phyloP scores from a whole-genome alignment of 2,888 invertebrate species.

The Leucania comma region DNA sequence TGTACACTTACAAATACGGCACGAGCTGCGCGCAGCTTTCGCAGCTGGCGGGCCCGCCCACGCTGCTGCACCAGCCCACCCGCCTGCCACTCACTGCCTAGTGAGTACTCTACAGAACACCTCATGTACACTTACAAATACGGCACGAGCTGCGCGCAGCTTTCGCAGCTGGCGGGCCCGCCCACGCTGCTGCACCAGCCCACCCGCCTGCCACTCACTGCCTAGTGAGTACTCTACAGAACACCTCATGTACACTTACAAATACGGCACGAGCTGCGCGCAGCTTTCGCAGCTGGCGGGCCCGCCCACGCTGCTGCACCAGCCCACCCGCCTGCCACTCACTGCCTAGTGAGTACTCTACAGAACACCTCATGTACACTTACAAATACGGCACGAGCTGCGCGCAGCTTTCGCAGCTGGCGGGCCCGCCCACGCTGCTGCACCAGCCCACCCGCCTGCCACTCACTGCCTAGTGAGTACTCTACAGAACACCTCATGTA shows the following conservation, averaged over 20 bases:
- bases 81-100: slow-evolving; percentile 59
- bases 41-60: slow-evolving; percentile 85
- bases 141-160: slow-evolving; percentile 93
- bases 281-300: slow-evolving; percentile 92
- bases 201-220: slow-evolving; percentile 42
- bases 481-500: slow-evolving; percentile 90
- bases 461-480: slow-evolving; percentile 66
- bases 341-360: slow-evolving; percentile 66
- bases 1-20: slow-evolving; percentile 94
- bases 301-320: slow-evolving; percentile 75
- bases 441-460: slow-evolving; percentile 53
- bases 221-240: slow-evolving; percentile 68
- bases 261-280: slow-evolving; percentile 93
- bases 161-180: slow-evolving; percentile 91
- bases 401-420: slow-evolving; percentile 92
- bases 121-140: slow-evolving; percentile 93
- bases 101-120: slow-evolving; percentile 62
- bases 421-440: slow-evolving; percentile 78
- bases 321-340: slow-evolving; percentile 44
- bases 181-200: slow-evolving; percentile 73
- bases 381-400: no score
- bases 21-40: slow-evolving; percentile 94
- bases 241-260: slow-evolving; percentile 93
- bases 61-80: slow-evolving; percentile 70
- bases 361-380: slow-evolving; percentile 91